These are phyloP conservation scores for Carcinoscorpius rotundicauda DNA, from an alignment of 1,140 invertebrate species.

Conservation along the genomic window DNA sequence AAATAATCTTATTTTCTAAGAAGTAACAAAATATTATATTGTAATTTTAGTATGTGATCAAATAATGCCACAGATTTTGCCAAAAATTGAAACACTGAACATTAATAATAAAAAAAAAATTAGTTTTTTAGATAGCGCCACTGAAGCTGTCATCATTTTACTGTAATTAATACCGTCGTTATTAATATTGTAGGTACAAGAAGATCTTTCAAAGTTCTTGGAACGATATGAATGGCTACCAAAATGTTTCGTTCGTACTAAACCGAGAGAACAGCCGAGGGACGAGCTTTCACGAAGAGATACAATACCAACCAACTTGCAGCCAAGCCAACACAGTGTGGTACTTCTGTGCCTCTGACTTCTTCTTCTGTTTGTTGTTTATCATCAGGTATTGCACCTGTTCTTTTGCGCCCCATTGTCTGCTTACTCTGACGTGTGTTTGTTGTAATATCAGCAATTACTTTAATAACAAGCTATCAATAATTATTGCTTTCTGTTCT, in stretches of 20 bases:
- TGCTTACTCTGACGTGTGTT: not conserved
- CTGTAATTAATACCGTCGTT: not conserved
- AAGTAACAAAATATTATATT: too few relatives aligned
- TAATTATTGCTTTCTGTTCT: too few relatives aligned
- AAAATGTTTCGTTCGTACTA: conserved; percentile 1
- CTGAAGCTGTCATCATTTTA: too few relatives aligned
- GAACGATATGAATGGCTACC: not conserved
- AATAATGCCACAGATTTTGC: too few relatives aligned
- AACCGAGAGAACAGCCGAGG: conserved; percentile 1
- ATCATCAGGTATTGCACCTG: conserved; percentile 6
- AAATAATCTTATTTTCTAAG: too few relatives aligned
- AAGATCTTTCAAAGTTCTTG: not conserved
- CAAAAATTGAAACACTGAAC: too few relatives aligned
- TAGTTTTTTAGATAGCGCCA: too few relatives aligned
- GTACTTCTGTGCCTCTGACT: conserved; percentile 16
- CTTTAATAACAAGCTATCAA: too few relatives aligned
- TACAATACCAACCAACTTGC: conserved; percentile 1
- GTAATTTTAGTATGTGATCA: too few relatives aligned
- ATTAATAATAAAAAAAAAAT: too few relatives aligned
- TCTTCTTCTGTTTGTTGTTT: conserved; percentile 19
- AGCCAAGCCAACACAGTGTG: conserved; percentile 21
- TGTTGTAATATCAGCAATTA: too few relatives aligned
- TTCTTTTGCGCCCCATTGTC: not conserved
- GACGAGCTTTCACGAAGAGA: not conserved
- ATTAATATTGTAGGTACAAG: conserved; percentile 7